Evolutionary conservation across 2,113 vertebrate genomes (phyloP).

Genomic region (Globicephala melas): DNA sequence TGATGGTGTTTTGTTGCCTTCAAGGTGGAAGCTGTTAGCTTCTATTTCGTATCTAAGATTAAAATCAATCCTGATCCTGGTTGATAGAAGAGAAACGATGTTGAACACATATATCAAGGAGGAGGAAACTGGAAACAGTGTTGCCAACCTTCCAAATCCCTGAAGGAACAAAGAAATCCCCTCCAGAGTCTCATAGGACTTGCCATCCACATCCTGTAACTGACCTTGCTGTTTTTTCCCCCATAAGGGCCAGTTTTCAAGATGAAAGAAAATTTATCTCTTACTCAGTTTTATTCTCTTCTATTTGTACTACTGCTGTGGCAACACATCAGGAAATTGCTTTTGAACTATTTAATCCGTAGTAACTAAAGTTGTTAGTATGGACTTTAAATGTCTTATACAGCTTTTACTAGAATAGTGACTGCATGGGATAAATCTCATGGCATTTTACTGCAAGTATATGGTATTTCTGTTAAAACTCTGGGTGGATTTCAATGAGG

Average conservation of each 20-base stretch:
- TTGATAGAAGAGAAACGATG: neutral
- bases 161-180: neutral
- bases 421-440: rapidly evolving
- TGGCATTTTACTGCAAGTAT: neutral
- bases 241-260: neutral
- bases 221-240: neutral
- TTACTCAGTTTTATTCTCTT: neutral
- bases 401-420: neutral
- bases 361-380: neutral
- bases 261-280: neutral
- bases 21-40: neutral
- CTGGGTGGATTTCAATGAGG: neutral
- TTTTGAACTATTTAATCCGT: neutral
- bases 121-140: neutral
- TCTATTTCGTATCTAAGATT: neutral
- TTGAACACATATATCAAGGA: rapidly evolving
- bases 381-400: neutral
- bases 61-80: neutral
- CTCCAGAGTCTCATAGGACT: neutral
- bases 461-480: neutral
- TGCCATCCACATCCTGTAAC: neutral
- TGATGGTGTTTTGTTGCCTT: neutral
- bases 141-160: neutral
- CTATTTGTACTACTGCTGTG: neutral
- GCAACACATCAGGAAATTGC: neutral